Evolutionary conservation across 2,113 vertebrate species (phyloP), one percentile per base, ranked within the genome.

Genomic region (Osmerus eperlanus): DNA sequence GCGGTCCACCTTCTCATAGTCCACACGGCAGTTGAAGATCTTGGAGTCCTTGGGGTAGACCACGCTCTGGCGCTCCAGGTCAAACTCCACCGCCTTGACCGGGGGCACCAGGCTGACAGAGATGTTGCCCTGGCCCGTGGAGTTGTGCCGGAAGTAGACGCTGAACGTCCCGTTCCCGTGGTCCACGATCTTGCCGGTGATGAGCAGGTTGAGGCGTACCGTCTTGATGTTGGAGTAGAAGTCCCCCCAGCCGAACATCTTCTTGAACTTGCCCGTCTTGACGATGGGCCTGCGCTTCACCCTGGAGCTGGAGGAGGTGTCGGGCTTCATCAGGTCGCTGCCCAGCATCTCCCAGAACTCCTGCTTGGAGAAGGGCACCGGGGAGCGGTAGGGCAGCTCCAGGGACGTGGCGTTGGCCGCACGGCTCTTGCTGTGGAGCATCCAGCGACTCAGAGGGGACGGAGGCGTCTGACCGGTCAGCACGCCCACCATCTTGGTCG

Each of bases 211-310:
- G 67, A 99, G 86, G 78, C 97, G 94, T 63, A 98, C 96, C 0
- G 97, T 99, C 91, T 99, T 99, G 93, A 99, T 98, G 78, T 99
- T 99, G 88, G 96, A 99, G 77, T 99, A 98, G 88, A 99, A 99
- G 80, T 99, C 97, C 0, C 97, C 97, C 97, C 97, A 99, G 87
- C 97, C 97, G 15, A 99, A 99, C 92, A 97, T 94, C 78, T 99
- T 99, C 88, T 95, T 97, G 67, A 95, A 93, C 77, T 95, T 91
- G 79, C 95, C 92, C 0, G 95, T 90, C 25, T 94, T 87, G 4
- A 92, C 91, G 6, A 93, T 90, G 3, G 93, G 95, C 60, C 94
- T 90, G 2, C 88, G 94, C 0, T 91, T 94, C 73, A 91, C 90
- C 64, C 92, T 87, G 29, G 92, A 86, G 72, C 83, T 87, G 3